Evolutionary conservation across 2,888 invertebrate genomes (phyloP), one percentile per base, ranked within the genome.

Genomic region (Cetonia aurata): DNA sequence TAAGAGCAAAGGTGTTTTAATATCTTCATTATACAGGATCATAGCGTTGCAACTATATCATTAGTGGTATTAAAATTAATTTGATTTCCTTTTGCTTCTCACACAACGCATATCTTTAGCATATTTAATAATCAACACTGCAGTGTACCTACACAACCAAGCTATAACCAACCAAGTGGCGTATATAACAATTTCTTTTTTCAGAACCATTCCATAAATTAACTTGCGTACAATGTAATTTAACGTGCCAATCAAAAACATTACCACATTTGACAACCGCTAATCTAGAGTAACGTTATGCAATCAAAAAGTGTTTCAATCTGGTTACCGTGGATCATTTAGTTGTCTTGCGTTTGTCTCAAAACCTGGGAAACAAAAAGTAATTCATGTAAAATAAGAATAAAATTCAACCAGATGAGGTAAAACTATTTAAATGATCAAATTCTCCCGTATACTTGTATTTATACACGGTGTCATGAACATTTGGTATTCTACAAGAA

Each of bases 191-290:
- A 46, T 9, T 25, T 25, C n/a, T n/a, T 31, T 62, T 37, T n/a
- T 15, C 50, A 65, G 50, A 37, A 37, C 62, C 50, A 65, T 65
- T 65, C 62, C 62, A 65, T 37, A 65, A 65, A 65, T 65, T 65
- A 65, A 37, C 62, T 37, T 37, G 17, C 33, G 19, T 65, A 65
- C 50, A 65, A 65, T 65, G 62, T 65, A 65, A 65, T 65, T 65
- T 52, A 65, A 65, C 33, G 62, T 65, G 62, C 50, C 62, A 65
- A 52, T 65, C 62, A 65, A 65, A 65, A 48, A 48, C 62, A 65
- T 41, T 65, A 52, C 62, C 50, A 65, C 37, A 50, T 65, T 65
- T 65, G 62, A 65, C 62, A 65, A 65, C 62, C 62, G 50, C 37
- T 65, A 65, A 65, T 65, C 62, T 65, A 65, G 62, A 37, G 37